phyloP scores from a whole-genome alignment of 23 tunicate species.

The Ciona savignyi region DNA sequence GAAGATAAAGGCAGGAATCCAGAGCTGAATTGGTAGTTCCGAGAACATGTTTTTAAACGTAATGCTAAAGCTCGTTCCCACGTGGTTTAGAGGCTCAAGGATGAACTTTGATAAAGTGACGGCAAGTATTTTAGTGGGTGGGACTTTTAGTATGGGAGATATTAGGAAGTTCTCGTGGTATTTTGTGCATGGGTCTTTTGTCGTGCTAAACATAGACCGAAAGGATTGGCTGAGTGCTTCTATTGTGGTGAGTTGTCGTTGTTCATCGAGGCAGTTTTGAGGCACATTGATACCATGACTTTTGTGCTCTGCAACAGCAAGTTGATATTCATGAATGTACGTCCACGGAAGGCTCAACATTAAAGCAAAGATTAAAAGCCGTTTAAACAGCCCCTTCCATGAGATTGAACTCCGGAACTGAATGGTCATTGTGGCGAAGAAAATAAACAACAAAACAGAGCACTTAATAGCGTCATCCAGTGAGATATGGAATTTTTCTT shows the following conservation, averaged over 20 bases:
- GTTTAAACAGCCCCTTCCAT: constrained; percentile 48
- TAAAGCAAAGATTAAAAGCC: constrained; percentile 32
- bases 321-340: constrained; percentile 39
- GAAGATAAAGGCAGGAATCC: constrained; percentile 69
- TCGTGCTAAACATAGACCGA: constrained; percentile 17
- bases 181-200: constrained; percentile 42
- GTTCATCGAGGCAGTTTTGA: constrained; percentile 7
- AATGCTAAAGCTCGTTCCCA: constrained; percentile 59
- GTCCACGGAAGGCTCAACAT: constrained; percentile 39
- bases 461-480: constrained; percentile 23
- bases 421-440: constrained; percentile 25
- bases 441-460: constrained; percentile 1
- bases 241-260: background rate
- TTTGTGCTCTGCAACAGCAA: constrained; percentile 34
- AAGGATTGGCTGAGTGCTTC: background rate
- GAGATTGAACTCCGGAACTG: constrained; percentile 36
- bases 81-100: constrained; percentile 59
- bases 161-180: constrained; percentile 34
- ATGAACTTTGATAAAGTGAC: constrained; percentile 50
- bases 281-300: constrained; percentile 16
- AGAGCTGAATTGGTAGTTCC: constrained; percentile 48
- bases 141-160: constrained; percentile 21
- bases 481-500: constrained; percentile 32
- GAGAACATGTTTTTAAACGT: constrained; percentile 54
- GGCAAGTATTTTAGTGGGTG: constrained; percentile 68